phyloP scores from a whole-genome alignment of 2,113 vertebrate species.

The Sapajus apella region DNA sequence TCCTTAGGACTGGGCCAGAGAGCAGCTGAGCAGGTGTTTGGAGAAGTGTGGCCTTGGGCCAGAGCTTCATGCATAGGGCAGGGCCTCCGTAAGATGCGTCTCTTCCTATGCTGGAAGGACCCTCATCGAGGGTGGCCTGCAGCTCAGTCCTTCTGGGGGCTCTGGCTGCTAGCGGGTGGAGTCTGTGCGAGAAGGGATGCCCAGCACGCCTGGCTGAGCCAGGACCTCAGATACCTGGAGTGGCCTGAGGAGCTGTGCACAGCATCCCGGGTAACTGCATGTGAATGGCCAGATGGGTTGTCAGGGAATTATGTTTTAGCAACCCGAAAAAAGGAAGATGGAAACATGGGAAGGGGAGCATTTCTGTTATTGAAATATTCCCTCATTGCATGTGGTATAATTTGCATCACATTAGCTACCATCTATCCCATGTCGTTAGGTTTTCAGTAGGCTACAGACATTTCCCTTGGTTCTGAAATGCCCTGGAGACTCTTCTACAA shows the following conservation, averaged over 20 bases:
- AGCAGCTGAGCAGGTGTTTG: neutral
- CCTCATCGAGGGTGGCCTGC: neutral
- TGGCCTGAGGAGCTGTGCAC: neutral
- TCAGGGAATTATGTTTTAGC: constrained; percentile 68
- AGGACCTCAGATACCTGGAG: neutral
- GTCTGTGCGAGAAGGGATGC: neutral
- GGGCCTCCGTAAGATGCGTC: accelerated
- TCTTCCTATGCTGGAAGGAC: neutral
- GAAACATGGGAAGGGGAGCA: neutral
- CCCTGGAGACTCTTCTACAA: neutral
- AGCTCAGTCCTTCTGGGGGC: neutral
- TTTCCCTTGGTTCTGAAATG: neutral
- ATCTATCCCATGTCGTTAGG: accelerated
- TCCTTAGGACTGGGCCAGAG: neutral
- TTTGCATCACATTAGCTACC: accelerated
- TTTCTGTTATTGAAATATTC: neutral
- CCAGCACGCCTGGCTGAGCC: neutral
- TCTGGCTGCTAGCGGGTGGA: neutral
- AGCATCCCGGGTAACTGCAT: constrained; percentile 26
- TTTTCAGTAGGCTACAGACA: accelerated
- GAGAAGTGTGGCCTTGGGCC: neutral
- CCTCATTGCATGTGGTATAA: neutral
- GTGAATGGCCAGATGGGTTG: constrained; percentile 64
- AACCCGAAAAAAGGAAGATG: neutral
- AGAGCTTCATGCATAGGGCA: accelerated